Percentiles rank a stretch among this genome's conserved stretches.
Conservation (phyloP, 2,113 vertebrate genomes). For the Pagrus major region DNA sequence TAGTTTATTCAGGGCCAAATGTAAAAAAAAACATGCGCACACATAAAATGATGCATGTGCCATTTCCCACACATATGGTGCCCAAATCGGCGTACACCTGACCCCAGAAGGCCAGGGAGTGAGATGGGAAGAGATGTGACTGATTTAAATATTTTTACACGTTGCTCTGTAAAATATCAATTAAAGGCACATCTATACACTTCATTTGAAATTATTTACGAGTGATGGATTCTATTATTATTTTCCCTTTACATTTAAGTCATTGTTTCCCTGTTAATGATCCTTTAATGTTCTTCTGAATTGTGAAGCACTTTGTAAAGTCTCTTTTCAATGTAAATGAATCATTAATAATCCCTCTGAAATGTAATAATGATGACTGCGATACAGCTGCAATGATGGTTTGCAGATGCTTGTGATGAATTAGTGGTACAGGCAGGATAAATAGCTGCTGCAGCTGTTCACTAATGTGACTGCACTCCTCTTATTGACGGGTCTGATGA, state of each 20-base stretch:
- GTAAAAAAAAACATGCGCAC: no score
- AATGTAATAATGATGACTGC: background rate
- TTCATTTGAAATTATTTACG: background rate
- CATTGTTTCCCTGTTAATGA: background rate
- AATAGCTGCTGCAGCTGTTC: background rate
- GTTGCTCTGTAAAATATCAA: background rate
- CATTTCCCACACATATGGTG: background rate
- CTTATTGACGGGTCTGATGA: background rate
- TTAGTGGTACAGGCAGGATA: background rate
- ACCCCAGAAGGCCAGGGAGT: no score
- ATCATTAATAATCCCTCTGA: background rate
- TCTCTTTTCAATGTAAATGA: no score
- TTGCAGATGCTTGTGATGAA: background rate
- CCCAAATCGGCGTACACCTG: no score
- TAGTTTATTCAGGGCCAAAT: background rate
- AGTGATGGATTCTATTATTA: background rate
- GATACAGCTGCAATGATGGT: background rate
- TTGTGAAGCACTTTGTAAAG: no score
- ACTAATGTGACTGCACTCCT: background rate
- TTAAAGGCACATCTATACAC: background rate
- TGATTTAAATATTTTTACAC: no score
- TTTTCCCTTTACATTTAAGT: background rate
- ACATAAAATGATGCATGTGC: background rate
- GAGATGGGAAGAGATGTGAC: no score
- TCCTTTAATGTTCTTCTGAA: background rate